Percentiles rank a stretch among this genome's conserved stretches.
Evolutionary conservation across 2,888 invertebrate genomes (phyloP).

Genomic region (Microplitis manilae): DNA sequence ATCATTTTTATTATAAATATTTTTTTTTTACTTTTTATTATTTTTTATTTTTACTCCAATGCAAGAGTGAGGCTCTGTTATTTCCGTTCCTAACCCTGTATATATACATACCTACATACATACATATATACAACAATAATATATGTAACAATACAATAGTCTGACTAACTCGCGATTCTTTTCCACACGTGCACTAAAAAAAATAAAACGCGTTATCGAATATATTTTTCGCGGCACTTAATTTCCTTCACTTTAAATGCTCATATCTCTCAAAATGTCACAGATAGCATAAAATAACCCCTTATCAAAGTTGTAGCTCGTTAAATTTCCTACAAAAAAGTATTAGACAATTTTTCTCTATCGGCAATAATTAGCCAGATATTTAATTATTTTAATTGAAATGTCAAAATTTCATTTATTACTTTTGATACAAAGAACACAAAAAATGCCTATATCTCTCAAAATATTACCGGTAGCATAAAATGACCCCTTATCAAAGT

Average conservation of each 20-base stretch:
- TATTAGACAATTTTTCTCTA: too few species aligned
- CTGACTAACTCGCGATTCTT: neutral
- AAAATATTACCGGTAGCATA: neutral
- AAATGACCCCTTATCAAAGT: neutral
- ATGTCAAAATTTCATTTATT: too few species aligned
- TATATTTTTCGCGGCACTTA: neutral
- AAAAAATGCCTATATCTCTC: too few species aligned
- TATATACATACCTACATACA: neutral
- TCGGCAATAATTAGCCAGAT: too few species aligned
- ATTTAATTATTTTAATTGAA: too few species aligned
- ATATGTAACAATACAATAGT: neutral
- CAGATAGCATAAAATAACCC: neutral
- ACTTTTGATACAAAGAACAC: too few species aligned
- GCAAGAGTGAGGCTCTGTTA: neutral
- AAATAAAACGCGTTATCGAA: neutral
- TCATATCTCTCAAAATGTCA: neutral
- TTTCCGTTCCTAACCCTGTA: neutral
- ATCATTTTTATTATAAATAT: neutral
- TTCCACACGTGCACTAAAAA: constrained; percentile 13
- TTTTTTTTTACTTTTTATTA: neutral
- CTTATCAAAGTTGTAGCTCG: neutral
- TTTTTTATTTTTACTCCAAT: neutral
- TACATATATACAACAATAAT: neutral
- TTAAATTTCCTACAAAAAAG: neutral
- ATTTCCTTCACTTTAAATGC: neutral